Percentiles rank a stretch among this genome's conserved stretches.
phyloP scores from a whole-genome alignment of 2,888 invertebrate genomes.

The Dilophus febrilis region DNA sequence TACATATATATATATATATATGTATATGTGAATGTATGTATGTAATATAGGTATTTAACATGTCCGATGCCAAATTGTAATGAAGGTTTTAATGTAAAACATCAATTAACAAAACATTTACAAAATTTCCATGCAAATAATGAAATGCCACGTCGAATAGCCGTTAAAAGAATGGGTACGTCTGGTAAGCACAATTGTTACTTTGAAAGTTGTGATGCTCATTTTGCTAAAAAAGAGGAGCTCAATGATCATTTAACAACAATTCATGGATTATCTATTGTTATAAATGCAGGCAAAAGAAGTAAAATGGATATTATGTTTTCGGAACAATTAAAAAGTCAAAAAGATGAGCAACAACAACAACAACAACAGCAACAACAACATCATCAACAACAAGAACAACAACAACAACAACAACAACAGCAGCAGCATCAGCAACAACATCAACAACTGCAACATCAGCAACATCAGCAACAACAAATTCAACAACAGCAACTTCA shows the following conservation, averaged over 20 bases:
- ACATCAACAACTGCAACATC: background rate
- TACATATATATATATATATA: too few relatives aligned
- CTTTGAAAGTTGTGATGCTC: constrained; percentile 4
- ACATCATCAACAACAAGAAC: constrained; percentile 1
- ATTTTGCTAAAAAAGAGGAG: constrained; percentile 4
- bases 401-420: constrained; percentile 3
- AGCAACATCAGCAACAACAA: constrained; percentile 2
- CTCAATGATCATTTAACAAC: constrained; percentile 4
- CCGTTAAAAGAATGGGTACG: constrained; percentile 3
- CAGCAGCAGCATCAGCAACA: constrained; percentile 1
- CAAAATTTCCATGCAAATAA: constrained; percentile 29
- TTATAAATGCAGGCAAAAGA: constrained; percentile 5
- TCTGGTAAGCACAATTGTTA: constrained; percentile 2
- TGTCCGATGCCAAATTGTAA: constrained; percentile 29
- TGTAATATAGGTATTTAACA: constrained; percentile 25
- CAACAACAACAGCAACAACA: background rate
- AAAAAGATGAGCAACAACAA: constrained; percentile 1
- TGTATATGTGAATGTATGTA: too few relatives aligned
- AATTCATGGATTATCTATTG: constrained; percentile 5
- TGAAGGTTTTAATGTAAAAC: constrained; percentile 29
- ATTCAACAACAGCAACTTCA: constrained; percentile 1
- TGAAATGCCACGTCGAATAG: constrained; percentile 22
- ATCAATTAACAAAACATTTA: constrained; percentile 30
- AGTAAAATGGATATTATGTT: constrained; percentile 6
- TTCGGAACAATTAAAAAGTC: constrained; percentile 5